A percentile compares a stretch with the other conserved stretches of the same genome.
Conservation (phyloP, 2,888 invertebrate genomes). For the Aethes cnicana region DNA sequence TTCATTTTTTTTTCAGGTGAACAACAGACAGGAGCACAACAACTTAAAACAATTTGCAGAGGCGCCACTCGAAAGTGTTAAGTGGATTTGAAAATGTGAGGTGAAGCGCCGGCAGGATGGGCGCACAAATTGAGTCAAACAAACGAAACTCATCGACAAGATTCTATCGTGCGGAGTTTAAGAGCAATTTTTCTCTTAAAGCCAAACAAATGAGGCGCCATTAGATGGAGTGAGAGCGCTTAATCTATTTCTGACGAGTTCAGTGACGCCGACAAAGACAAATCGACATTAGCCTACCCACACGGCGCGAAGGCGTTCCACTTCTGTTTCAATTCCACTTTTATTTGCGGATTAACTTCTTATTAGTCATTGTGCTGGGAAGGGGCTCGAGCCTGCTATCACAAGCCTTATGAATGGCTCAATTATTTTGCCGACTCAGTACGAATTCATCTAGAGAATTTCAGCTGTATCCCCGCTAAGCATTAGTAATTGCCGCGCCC, state of each 20-base stretch:
- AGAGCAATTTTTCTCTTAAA: conserved; percentile 81
- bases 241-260: conserved; percentile 83
- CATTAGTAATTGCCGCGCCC: conserved; percentile 47
- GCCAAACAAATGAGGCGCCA: conserved; percentile 82
- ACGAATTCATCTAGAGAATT: conserved; percentile 52
- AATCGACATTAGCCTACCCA: conserved; percentile 82
- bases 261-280: conserved; percentile 83
- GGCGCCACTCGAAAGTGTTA: conserved; percentile 64
- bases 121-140: conserved; percentile 66
- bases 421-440: conserved; percentile 74
- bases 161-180: conserved; percentile 75
- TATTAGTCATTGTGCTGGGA: conserved; percentile 78
- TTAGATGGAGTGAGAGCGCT: conserved; percentile 82
- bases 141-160: conserved; percentile 76
- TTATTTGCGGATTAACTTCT: conserved; percentile 83
- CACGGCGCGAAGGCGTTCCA: conserved; percentile 78
- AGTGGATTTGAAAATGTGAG: conserved; percentile 65
- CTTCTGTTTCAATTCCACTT: conserved; percentile 83
- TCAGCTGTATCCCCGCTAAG: conserved; percentile 43
- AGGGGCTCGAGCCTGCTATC: conserved; percentile 67
- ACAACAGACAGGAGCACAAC: conserved; percentile 53
- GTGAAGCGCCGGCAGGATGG: conserved; percentile 40
- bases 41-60: conserved; percentile 62
- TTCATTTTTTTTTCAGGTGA: conserved; percentile 66
- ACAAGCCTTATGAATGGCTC: conserved; percentile 80